Evolutionary conservation across 1,140 invertebrate genomes (phyloP).

Genomic region (Panulirus ornatus): DNA sequence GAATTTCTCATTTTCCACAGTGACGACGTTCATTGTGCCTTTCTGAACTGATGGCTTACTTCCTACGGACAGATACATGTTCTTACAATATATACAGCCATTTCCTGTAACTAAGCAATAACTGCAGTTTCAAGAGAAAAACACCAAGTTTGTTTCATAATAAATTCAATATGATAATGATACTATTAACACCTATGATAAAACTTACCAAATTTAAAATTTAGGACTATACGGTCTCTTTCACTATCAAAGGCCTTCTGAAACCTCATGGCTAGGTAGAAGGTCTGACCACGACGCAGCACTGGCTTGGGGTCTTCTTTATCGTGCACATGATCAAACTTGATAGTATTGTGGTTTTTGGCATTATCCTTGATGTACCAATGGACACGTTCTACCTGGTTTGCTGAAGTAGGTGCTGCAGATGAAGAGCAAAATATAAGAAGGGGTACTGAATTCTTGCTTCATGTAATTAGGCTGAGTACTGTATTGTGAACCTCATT

Average conservation of each 20-base stretch:
- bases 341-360: constrained; percentile 82
- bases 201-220: constrained; percentile 78
- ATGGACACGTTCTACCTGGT: constrained; percentile 81
- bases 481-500: neutral
- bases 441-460: neutral
- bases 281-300: constrained; percentile 78
- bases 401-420: constrained; percentile 34
- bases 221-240: constrained; percentile 77
- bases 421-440: neutral
- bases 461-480: neutral
- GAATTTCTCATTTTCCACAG: constrained; percentile 79
- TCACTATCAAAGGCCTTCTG: constrained; percentile 76
- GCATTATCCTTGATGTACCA: constrained; percentile 84
- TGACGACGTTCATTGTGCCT: constrained; percentile 82
- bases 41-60: constrained; percentile 82
- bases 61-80: constrained; percentile 78
- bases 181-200: too few species aligned
- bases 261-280: constrained; percentile 78
- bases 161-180: too few species aligned
- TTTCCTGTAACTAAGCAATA: too few species aligned
- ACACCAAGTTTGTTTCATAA: too few species aligned
- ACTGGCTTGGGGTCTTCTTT: constrained; percentile 78
- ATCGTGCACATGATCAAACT: constrained; percentile 83
- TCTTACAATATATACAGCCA: neutral
- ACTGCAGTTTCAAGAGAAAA: too few species aligned